Percentiles rank a stretch among this genome's conserved stretches.
These are phyloP conservation scores for Heterodera filipjevi DNA, from an alignment of 2,888 invertebrate species.

Conservation along the genomic window DNA sequence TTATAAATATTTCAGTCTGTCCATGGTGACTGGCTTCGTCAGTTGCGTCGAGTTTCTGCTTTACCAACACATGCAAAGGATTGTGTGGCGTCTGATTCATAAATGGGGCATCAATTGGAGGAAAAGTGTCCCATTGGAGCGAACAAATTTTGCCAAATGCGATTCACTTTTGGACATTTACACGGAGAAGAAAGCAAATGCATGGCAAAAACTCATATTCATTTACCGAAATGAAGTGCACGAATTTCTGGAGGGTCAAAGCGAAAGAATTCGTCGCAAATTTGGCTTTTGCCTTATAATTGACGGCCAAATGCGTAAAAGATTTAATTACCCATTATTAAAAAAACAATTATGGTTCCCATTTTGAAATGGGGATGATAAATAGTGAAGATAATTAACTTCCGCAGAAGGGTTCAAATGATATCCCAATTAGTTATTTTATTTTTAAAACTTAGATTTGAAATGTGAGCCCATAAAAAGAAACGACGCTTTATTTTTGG, in stretches of 20 bases:
- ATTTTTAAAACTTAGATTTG: not conserved
- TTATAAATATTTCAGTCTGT: not conserved
- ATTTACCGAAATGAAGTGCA: not conserved
- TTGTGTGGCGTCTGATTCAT: not conserved
- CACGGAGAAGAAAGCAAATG: not conserved
- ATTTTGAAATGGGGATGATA: no score
- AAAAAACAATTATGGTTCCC: no score
- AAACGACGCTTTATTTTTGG: not conserved
- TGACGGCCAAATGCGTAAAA: not conserved
- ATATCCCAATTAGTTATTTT: no score
- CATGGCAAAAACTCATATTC: not conserved
- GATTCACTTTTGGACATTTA: constrained; percentile 4
- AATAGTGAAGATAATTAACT: no score
- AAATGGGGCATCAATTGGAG: not conserved
- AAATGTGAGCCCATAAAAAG: not conserved
- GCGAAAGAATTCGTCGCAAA: not conserved
- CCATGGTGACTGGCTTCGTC: not conserved
- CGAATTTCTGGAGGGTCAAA: constrained; percentile 2
- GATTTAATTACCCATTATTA: no score
- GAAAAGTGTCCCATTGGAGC: not conserved
- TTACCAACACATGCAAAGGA: not conserved
- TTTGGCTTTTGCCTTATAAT: not conserved
- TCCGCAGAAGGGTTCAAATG: no score
- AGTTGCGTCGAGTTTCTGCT: not conserved
- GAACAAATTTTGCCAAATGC: not conserved